These are phyloP conservation scores for Pantherophis guttatus DNA, from an alignment of 2,113 vertebrate genomes.

Conservation along the genomic window DNA sequence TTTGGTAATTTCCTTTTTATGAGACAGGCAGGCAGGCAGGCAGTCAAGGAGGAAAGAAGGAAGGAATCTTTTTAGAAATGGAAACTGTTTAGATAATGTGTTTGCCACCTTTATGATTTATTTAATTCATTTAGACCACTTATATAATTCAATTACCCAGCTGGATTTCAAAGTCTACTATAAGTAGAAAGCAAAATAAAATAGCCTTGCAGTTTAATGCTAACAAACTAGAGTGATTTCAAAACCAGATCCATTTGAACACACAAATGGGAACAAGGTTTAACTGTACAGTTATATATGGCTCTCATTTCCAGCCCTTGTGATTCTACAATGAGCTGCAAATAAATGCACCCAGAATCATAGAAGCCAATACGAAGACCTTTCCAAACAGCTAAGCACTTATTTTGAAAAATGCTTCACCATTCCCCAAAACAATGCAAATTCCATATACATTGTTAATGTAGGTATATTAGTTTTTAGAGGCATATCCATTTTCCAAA, in stretches of 20 bases:
- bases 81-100: constrained; percentile 14
- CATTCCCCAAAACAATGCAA: neutral
- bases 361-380: neutral
- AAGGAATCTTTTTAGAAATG: constrained; percentile 1
- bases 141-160: constrained; percentile 2
- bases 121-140: constrained; percentile 18
- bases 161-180: constrained; percentile 4
- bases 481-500: neutral
- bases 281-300: neutral
- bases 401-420: neutral
- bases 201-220: neutral
- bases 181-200: neutral
- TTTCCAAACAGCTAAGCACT: neutral
- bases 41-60: neutral
- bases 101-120: constrained; percentile 16
- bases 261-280: neutral
- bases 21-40: neutral
- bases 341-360: neutral
- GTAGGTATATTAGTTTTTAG: neutral
- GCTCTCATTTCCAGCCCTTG: neutral
- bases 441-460: neutral
- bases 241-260: neutral
- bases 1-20: neutral
- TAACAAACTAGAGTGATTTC: neutral
- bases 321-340: neutral